Percentiles rank a stretch among this genome's conserved stretches.
These are phyloP conservation scores for Paratrypauchen microcephalus DNA, from an alignment of 2,797 vertebrate species.

Conservation along the genomic window DNA sequence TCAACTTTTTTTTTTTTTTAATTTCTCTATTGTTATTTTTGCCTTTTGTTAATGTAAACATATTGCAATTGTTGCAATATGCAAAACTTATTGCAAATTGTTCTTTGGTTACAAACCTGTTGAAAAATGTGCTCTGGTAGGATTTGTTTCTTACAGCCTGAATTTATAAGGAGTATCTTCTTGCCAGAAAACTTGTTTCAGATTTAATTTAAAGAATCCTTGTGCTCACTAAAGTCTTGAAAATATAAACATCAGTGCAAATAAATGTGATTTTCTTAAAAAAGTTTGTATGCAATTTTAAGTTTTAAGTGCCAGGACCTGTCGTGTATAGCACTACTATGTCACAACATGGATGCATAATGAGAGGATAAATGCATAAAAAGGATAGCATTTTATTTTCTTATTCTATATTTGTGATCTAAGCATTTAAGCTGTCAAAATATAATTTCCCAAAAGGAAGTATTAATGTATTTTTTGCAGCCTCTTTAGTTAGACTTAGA, in stretches of 20 bases:
- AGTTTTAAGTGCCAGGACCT: too few relatives aligned
- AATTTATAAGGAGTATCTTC: not conserved
- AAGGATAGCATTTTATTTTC: not conserved
- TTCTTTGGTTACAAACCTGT: not conserved
- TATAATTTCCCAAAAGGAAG: too few relatives aligned
- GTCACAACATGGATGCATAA: too few relatives aligned
- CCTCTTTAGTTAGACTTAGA: too few relatives aligned
- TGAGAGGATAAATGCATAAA: too few relatives aligned
- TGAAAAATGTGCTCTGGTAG: not conserved
- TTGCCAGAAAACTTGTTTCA: not conserved
- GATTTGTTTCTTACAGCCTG: not conserved
- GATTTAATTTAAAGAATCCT: too few relatives aligned
- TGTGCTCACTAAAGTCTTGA: not conserved
- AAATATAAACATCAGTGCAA: conserved; percentile 24
- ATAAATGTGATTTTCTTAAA: conserved; percentile 60
- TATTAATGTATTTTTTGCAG: too few relatives aligned
- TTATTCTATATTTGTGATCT: too few relatives aligned
- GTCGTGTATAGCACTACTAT: too few relatives aligned
- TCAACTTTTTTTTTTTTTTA: not conserved
- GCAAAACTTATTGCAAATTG: too few relatives aligned
- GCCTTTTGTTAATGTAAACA: conserved; percentile 1
- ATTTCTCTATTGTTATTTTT: conserved; percentile 18
- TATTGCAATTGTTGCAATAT: too few relatives aligned
- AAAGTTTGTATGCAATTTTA: not conserved
- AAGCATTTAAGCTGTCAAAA: too few relatives aligned